These are phyloP conservation scores for Nasua narica DNA, from an alignment of 2,797 vertebrate species.

Conservation along the genomic window DNA sequence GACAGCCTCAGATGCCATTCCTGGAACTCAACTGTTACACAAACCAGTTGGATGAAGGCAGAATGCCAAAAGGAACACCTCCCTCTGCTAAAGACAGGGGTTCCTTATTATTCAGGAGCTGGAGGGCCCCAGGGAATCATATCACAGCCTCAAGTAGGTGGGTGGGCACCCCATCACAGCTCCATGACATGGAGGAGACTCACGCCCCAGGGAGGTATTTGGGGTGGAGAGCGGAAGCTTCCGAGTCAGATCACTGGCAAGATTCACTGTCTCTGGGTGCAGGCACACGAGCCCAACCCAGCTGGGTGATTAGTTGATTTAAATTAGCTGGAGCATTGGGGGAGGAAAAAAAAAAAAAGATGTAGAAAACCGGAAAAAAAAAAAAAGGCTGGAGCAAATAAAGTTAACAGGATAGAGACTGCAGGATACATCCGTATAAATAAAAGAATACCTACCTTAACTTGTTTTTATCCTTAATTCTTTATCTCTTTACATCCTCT, in stretches of 20 bases:
- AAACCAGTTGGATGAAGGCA: constrained; percentile 29
- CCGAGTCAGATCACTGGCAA: constrained; percentile 17
- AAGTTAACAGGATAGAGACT: neutral
- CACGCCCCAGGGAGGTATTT: neutral
- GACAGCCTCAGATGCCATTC: constrained; percentile 23
- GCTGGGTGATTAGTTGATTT: neutral
- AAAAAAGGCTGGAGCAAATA: neutral
- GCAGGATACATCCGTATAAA: neutral
- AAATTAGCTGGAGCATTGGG: neutral
- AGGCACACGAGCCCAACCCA: neutral
- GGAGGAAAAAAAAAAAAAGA: too few species aligned
- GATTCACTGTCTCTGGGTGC: neutral
- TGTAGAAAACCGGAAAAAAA: too few species aligned
- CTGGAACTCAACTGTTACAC: neutral
- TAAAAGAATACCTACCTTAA: neutral
- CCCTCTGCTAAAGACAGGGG: neutral
- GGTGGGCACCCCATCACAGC: constrained; percentile 10
- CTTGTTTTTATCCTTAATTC: neutral
- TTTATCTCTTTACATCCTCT: neutral
- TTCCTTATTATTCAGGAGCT: constrained; percentile 52
- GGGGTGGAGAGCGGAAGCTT: neutral
- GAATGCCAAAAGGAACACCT: constrained; percentile 53
- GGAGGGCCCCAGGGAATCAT: neutral
- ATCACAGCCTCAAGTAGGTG: neutral
- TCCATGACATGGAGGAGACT: neutral